Evolutionary conservation across 2,797 vertebrate genomes (phyloP), one percentile per base, ranked within the genome.

Genomic region (Xyrichtys novacula): DNA sequence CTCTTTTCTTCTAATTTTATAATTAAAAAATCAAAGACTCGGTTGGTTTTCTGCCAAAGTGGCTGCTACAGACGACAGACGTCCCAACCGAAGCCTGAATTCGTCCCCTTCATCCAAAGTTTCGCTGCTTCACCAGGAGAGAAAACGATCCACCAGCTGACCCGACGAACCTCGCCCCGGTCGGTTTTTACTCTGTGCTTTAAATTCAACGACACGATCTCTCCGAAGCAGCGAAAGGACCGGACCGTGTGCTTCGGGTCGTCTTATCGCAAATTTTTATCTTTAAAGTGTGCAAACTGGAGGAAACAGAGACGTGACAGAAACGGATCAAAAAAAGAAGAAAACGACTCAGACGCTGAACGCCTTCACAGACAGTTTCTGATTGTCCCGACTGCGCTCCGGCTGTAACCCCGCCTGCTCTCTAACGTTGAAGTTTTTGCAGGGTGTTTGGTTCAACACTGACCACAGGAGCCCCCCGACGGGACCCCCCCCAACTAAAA

Each of bases 11-110:
- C n/a, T n/a, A n/a, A n/a, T n/a, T n/a, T n/a, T n/a, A n/a, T n/a
- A n/a, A n/a, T n/a, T n/a, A 16, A 43, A 34, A 31, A n/a, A 46
- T 55, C 59, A 3, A 3, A 7, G 40, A 54, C 29, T 3, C 0
- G 4, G 60, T 34, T 34, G 75, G 73, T 77, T 25, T 5, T 71
- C 75, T 78, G 82, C 49, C 74, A 10, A 11, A 74, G 73, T 52
- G 78, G 76, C 72, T 86, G 87, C 83, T 86, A 88, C 76, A 79
- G 73, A 38, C 61, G 62, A 74, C 80, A 53, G 71, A 76, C 11
- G 10, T 10, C 25, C 71, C 34, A 55, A 57, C 49, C 66, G 7
- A 25, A 26, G 20, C 53, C 39, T n/a, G n/a, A n/a, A n/a, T n/a
- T n/a, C n/a, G n/a, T n/a, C n/a, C n/a, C n/a, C n/a, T n/a, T n/a